phyloP scores from a whole-genome alignment of 2,113 vertebrate genomes.

The Eidolon helvum region DNA sequence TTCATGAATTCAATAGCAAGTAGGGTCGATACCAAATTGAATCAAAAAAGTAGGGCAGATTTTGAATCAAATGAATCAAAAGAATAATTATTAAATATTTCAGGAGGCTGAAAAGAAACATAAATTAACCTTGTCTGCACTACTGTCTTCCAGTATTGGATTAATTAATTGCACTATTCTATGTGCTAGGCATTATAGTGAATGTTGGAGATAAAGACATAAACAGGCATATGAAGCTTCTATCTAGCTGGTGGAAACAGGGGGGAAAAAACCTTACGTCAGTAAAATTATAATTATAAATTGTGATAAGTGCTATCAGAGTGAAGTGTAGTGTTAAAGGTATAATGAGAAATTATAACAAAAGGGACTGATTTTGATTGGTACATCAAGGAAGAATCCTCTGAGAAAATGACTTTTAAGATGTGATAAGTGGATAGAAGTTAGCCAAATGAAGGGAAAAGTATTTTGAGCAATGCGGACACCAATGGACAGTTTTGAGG shows the following conservation, averaged over 20 bases:
- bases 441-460: not conserved
- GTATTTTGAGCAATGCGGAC: not conserved
- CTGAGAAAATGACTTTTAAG: not conserved
- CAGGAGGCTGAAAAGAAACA: not conserved
- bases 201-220: not conserved
- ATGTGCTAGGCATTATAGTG: not conserved
- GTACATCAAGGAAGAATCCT: not conserved
- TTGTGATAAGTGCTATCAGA: not conserved
- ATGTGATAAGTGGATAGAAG: not conserved
- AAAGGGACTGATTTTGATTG: not conserved
- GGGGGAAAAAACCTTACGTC: not conserved
- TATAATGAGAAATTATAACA: not conserved
- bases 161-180: not conserved
- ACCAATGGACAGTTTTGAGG: not conserved
- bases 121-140: not conserved
- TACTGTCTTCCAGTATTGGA: not conserved
- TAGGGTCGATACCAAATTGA: not conserved
- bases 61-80: not conserved
- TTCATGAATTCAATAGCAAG: not conserved
- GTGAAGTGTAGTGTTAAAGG: not conserved
- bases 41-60: not conserved
- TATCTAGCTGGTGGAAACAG: not conserved
- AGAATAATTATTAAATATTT: constrained; percentile 2
- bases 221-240: not conserved
- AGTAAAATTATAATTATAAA: not conserved